phyloP scores from a whole-genome alignment of 2,113 vertebrate genomes.

The Cephalopholis sonnerati region DNA sequence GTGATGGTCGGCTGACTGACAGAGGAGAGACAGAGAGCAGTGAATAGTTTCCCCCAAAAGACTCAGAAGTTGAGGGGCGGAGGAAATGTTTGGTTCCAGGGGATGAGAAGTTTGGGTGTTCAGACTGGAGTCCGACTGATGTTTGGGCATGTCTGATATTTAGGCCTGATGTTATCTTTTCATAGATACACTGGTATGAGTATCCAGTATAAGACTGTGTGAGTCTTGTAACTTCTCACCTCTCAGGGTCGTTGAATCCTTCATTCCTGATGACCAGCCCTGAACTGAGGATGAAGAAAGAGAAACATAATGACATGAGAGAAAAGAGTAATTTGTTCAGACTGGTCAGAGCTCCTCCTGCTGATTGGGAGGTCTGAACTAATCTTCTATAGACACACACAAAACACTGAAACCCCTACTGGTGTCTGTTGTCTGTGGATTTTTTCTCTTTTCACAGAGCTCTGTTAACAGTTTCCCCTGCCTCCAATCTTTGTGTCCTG shows the following conservation, averaged over 20 bases:
- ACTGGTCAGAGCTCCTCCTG: neutral
- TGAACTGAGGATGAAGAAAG: conserved; percentile 73
- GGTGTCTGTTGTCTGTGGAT: too few relatives aligned
- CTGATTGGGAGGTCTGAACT: neutral
- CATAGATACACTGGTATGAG: neutral
- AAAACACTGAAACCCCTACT: too few relatives aligned
- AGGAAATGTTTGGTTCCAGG: neutral
- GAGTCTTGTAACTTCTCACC: conserved; percentile 80
- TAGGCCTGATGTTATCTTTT: neutral
- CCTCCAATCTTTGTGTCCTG: neutral
- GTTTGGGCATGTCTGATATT: neutral
- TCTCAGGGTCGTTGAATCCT: conserved; percentile 84
- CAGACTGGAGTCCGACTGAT: neutral
- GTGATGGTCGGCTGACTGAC: conserved; percentile 34
- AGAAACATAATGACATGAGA: neutral
- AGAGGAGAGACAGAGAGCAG: neutral
- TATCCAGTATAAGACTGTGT: neutral
- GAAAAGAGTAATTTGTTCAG: neutral
- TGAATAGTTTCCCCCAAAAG: neutral
- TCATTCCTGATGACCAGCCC: conserved; percentile 88
- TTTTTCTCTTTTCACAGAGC: neutral
- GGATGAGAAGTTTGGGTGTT: neutral
- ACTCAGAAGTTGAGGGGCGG: neutral
- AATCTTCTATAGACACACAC: neutral
- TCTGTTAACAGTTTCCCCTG: neutral